phyloP scores from a whole-genome alignment of 2,797 vertebrate species.

The Novumbra hubbsi region DNA sequence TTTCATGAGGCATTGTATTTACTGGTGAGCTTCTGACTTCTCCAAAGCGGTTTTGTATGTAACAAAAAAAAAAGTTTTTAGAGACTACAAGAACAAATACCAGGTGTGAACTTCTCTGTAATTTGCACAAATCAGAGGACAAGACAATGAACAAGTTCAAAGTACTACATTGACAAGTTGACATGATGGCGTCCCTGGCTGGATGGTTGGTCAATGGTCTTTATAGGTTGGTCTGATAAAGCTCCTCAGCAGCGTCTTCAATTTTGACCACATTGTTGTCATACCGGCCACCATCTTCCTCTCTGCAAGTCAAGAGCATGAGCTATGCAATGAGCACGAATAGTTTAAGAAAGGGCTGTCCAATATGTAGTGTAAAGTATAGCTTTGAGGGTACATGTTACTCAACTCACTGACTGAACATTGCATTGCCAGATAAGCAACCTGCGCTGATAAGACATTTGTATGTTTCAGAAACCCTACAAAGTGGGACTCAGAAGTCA shows the following conservation, averaged over 20 bases:
- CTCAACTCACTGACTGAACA: background rate
- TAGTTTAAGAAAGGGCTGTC: background rate
- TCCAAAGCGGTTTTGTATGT: no score
- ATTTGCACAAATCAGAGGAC: background rate
- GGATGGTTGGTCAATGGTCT: background rate
- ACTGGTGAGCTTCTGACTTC: no score
- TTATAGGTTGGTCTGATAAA: constrained; percentile 49
- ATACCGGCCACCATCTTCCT: constrained; percentile 17
- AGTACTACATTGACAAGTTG: background rate
- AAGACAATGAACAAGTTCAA: background rate
- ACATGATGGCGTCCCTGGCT: background rate
- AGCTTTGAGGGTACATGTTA: background rate
- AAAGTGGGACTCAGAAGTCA: background rate
- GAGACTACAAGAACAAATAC: no score
- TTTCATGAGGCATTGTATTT: no score
- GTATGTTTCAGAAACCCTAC: background rate
- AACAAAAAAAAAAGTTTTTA: background rate
- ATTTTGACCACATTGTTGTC: constrained; percentile 13
- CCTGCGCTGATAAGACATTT: background rate
- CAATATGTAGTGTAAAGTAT: background rate
- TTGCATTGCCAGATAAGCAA: background rate
- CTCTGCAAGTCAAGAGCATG: constrained; percentile 44
- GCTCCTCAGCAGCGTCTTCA: background rate
- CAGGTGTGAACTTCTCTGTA: no score
- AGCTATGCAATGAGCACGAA: background rate